Percentiles rank a stretch among this genome's conserved stretches.
Conservation (phyloP, 92 coral and sea anemone genomes). For the Porites cylindrica region DNA sequence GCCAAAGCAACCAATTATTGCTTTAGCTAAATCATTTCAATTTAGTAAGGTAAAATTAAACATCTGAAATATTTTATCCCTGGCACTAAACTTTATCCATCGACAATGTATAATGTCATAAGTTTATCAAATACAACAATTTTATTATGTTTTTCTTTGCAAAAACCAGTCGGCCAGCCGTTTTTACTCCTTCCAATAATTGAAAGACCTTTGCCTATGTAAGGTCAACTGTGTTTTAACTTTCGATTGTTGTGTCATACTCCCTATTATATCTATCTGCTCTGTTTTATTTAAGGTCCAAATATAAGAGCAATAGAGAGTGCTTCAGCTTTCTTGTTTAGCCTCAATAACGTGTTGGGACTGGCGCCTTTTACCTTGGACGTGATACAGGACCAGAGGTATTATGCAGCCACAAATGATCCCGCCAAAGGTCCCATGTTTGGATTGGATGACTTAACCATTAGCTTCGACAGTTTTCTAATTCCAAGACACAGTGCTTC, state of each 20-base stretch:
- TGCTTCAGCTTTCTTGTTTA: slow-evolving; percentile 38
- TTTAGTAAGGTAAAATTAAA: no score
- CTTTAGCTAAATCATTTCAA: no score
- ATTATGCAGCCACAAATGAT: slow-evolving; percentile 8
- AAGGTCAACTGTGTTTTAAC: background rate
- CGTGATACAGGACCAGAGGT: background rate
- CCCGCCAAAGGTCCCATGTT: slow-evolving; percentile 42
- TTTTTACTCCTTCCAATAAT: no score
- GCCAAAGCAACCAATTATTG: no score
- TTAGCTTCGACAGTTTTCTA: background rate
- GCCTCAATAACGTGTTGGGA: slow-evolving; percentile 29
- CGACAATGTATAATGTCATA: no score
- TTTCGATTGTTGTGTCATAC: background rate
- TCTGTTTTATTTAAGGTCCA: slow-evolving; percentile 14
- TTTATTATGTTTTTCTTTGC: no score
- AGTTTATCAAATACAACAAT: no score
- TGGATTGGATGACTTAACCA: slow-evolving; percentile 22
- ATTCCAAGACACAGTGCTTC: background rate
- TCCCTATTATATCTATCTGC: no score
- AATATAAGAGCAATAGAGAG: background rate
- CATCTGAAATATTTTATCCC: no score
- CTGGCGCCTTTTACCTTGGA: slow-evolving; percentile 41
- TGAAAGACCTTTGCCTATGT: no score
- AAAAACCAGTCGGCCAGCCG: no score
- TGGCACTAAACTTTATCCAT: no score